phyloP scores from a whole-genome alignment of 1,140 invertebrate species.

The Panulirus ornatus region DNA sequence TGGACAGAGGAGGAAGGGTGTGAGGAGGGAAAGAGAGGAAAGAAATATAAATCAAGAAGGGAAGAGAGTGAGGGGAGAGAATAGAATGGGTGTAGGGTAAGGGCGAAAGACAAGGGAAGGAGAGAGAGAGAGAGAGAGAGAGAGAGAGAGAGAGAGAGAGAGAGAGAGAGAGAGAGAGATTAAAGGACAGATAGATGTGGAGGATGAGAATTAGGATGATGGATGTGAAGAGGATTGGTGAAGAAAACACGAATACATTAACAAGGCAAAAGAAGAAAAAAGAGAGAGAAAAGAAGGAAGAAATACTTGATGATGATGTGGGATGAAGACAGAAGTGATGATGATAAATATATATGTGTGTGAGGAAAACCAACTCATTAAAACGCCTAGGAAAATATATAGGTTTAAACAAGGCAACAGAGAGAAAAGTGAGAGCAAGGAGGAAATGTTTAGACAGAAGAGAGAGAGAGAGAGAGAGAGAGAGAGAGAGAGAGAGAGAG shows the following conservation, averaged over 20 bases:
- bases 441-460: too few species aligned
- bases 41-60: neutral
- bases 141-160: neutral
- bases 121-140: neutral
- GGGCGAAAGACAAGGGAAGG: neutral
- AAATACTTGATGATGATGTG: too few species aligned
- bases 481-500: conserved; percentile 33
- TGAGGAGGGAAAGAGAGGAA: neutral
- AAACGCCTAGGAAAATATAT: neutral
- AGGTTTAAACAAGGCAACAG: neutral
- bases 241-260: neutral
- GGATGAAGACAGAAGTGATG: neutral
- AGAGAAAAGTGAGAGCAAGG: neutral
- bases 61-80: neutral
- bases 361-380: neutral
- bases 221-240: neutral
- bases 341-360: too few species aligned
- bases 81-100: neutral
- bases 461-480: conserved; percentile 32
- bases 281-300: conserved; percentile 2
- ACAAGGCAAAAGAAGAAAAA: neutral
- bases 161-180: neutral
- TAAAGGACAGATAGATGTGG: too few species aligned
- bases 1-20: neutral
- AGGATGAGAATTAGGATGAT: too few species aligned